Conservation (phyloP, 2,113 vertebrate species). For the Microtus oregoni region DNA sequence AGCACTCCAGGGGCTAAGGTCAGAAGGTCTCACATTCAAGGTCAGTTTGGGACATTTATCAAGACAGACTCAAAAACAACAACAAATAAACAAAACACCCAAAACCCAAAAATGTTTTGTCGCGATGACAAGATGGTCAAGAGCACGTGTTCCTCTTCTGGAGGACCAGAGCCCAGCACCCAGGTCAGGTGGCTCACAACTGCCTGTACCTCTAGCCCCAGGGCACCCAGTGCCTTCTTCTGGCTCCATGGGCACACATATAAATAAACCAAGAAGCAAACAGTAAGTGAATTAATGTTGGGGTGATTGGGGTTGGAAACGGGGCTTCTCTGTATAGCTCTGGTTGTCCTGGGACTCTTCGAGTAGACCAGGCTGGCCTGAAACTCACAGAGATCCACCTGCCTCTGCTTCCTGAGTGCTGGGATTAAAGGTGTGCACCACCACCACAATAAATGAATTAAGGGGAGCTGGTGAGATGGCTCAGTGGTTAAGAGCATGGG, state of each 20-base stretch:
- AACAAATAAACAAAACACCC: neutral
- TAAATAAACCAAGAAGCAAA: neutral
- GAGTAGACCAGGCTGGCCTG: neutral
- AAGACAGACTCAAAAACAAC: neutral
- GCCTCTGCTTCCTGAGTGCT: neutral
- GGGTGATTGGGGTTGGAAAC: neutral
- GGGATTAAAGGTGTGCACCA: neutral
- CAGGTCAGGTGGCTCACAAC: neutral
- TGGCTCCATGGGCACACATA: neutral
- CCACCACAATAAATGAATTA: neutral
- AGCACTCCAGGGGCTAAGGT: neutral
- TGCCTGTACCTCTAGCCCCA: neutral
- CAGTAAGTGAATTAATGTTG: neutral
- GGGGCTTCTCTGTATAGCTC: neutral
- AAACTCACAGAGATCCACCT: neutral
- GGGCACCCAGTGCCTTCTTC: neutral
- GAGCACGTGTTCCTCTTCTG: neutral
- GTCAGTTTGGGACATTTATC: neutral
- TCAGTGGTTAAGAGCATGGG: neutral
- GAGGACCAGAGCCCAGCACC: neutral
- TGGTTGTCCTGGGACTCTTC: neutral
- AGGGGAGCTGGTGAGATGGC: neutral
- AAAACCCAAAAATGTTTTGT: neutral
- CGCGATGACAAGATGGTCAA: neutral
- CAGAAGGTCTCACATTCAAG: neutral